Evolutionary conservation across 2,113 vertebrate genomes (phyloP).

Genomic region (Lophochroa leadbeateri): DNA sequence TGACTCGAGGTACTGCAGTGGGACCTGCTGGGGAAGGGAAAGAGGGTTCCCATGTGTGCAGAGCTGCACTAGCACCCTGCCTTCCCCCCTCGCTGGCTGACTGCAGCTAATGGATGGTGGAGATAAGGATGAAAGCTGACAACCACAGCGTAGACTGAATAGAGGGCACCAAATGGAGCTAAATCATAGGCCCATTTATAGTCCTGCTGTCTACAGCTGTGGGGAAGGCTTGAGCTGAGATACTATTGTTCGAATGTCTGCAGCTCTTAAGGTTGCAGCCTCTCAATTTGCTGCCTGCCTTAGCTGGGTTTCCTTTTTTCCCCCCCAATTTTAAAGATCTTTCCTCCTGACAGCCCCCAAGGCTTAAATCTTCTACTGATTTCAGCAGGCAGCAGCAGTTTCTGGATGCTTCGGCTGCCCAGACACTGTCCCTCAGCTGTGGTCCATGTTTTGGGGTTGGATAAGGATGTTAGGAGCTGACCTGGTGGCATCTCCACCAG

Average conservation of each 20-base stretch:
- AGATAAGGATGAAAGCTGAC: neutral
- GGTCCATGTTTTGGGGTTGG: accelerated
- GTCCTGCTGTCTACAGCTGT: neutral
- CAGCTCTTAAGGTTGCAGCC: neutral
- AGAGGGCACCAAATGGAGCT: slow-evolving; percentile 21
- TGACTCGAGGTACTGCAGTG: neutral
- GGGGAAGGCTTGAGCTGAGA: neutral
- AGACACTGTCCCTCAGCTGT: neutral
- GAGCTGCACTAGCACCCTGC: neutral
- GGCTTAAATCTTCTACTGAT: neutral
- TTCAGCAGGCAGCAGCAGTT: neutral
- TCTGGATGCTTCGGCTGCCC: neutral
- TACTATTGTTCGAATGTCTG: neutral
- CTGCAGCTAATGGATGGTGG: neutral
- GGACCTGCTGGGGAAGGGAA: neutral
- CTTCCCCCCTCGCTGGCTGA: neutral
- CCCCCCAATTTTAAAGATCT: neutral
- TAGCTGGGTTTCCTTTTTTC: neutral
- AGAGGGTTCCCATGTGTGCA: accelerated
- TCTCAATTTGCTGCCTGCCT: slow-evolving; percentile 11
- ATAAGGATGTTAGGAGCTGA: neutral
- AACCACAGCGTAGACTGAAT: accelerated
- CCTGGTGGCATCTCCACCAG: neutral
- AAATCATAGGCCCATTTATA: slow-evolving; percentile 13
- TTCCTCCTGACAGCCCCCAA: neutral